Evolutionary conservation across 2,797 vertebrate genomes (phyloP).

Genomic region (Smutsia gigantea): DNA sequence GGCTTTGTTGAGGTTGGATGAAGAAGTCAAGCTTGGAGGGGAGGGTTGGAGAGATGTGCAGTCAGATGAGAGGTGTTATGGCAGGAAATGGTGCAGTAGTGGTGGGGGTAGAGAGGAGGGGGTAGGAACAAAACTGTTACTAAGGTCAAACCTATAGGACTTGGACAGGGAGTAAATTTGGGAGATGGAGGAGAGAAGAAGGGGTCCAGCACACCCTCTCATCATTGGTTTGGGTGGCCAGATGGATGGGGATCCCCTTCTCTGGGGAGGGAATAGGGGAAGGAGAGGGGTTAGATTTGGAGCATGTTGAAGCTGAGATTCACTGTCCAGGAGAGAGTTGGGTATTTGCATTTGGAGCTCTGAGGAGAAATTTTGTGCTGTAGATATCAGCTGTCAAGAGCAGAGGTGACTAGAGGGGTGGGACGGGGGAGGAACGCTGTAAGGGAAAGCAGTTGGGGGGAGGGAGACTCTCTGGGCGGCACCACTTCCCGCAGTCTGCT

Average conservation of each 20-base stretch:
- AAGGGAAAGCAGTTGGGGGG: background rate
- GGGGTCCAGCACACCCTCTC: background rate
- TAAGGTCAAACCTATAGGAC: background rate
- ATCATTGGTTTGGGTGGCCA: background rate
- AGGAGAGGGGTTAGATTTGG: background rate
- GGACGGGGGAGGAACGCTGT: background rate
- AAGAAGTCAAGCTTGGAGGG: background rate
- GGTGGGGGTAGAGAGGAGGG: too few species aligned
- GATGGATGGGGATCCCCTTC: background rate
- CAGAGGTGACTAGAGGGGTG: background rate
- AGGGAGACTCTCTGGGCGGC: background rate
- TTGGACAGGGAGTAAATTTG: background rate
- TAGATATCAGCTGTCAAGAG: background rate
- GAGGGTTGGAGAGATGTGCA: background rate
- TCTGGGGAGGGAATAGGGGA: background rate
- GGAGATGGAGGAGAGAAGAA: background rate
- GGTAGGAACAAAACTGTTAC: background rate
- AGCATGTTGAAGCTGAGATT: background rate
- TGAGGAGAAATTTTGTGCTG: background rate
- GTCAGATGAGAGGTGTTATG: background rate
- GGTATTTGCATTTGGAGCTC: background rate
- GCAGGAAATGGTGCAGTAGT: background rate
- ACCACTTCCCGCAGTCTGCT: background rate
- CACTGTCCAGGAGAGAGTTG: background rate
- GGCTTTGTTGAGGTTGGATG: background rate